Evolutionary conservation across 2,888 invertebrate genomes (phyloP), one percentile per base, ranked within the genome.

Genomic region (Lathronympha strigana): DNA sequence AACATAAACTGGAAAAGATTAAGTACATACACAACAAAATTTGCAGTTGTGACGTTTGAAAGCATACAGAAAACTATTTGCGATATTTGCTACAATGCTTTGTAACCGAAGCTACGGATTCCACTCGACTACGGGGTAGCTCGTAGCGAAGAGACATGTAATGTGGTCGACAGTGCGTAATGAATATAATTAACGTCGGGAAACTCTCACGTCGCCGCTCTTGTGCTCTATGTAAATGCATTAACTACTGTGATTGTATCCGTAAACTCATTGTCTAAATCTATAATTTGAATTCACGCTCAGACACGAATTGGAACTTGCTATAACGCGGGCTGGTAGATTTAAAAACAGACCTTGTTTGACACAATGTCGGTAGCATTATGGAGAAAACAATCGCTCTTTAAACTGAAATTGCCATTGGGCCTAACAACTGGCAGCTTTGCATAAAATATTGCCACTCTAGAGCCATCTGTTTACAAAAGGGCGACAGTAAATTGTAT

Each of bases 371-470:
- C 45, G 19, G 9, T 28, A 50, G 31, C 53, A 53, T 66, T 60
- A 47, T 60, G n/a, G 38, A 21, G 36, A 47, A 64, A 58, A 64
- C 64, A 66, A 66, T 53, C 60, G 40, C 51, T 33, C 25, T 58
- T 58, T 36, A 13, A 38, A 51, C 43, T 51, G 51, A 19, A 36
- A 53, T 43, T 25, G 36, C 36, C 50, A 50, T 57, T 43, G 19
- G 36, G 51, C 23, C 45, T 33, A n/a, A 55, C 64, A 58, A 60
- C 60, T 53, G 60, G 13, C 21, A 38, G 60, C 9, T 64, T 36
- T 66, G 60, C 66, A 66, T 66, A 61, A 66, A 61, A 66, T 61
- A 66, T 66, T 25, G 54, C 60, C 60, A 17, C 66, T 66, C 60
- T 47, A 61, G 13, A 31, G 51, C 51, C 58, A 64, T 49, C 40